These are phyloP conservation scores for Cuculus canorus DNA, from an alignment of 2,797 vertebrate species.

Conservation along the genomic window DNA sequence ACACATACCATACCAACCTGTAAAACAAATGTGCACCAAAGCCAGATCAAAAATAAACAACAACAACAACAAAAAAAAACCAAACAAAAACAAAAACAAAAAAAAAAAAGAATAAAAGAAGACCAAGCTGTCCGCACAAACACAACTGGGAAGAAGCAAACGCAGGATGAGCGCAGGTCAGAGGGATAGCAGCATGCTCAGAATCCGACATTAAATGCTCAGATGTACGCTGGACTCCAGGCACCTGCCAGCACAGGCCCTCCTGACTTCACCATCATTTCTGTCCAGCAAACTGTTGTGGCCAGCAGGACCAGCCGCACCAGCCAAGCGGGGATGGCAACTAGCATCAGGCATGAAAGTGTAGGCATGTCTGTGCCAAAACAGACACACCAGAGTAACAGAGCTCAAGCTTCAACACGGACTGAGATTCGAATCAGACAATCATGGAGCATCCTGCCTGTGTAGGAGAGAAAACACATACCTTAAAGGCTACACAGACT, in stretches of 20 bases:
- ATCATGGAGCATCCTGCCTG: neutral
- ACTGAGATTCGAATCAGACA: rapidly evolving
- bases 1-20: neutral
- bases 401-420: neutral
- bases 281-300: neutral
- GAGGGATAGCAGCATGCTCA: neutral
- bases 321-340: neutral
- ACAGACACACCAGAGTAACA: neutral
- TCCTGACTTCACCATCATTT: neutral
- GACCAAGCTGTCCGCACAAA: neutral
- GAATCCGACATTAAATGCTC: neutral
- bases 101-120: neutral
- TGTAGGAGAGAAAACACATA: conserved; percentile 44
- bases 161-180: neutral
- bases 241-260: neutral
- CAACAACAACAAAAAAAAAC: too few relatives aligned
- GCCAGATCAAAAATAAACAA: neutral
- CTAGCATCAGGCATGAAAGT: neutral
- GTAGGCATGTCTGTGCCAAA: too few relatives aligned
- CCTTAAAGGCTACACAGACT: conserved; percentile 98
- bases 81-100: too few relatives aligned
- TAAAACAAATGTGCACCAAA: neutral
- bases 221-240: neutral
- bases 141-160: neutral
- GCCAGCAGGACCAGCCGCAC: neutral